Conservation (phyloP, 2,113 vertebrate genomes). For the Cairina moschata region DNA sequence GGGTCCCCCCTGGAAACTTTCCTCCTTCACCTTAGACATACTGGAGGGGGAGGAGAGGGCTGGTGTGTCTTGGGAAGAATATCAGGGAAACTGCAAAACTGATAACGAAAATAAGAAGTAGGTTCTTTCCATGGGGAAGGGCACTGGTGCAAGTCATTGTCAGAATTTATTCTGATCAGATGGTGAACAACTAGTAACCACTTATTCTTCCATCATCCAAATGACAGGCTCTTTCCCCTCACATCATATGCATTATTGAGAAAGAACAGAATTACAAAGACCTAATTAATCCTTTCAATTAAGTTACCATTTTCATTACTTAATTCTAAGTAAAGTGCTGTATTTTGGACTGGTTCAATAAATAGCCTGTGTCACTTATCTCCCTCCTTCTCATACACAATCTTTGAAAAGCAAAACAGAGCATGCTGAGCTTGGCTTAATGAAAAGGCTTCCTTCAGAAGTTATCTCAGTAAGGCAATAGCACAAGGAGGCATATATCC, state of each 20-base stretch:
- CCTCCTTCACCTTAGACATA: not conserved
- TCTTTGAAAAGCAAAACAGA: slow-evolving; percentile 46
- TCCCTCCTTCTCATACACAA: not conserved
- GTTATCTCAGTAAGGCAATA: not conserved
- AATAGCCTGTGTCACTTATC: slow-evolving; percentile 19
- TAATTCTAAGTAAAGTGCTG: slow-evolving; percentile 3
- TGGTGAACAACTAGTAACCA: not conserved
- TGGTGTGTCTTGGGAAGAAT: not conserved
- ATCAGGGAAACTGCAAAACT: not conserved
- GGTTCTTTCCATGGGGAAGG: not conserved
- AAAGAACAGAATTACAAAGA: not conserved
- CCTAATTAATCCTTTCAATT: slow-evolving; percentile 45
- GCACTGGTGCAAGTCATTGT: not conserved
- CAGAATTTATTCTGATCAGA: not conserved
- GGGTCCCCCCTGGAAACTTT: not conserved
- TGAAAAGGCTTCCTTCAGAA: slow-evolving; percentile 28
- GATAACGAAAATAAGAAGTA: not conserved
- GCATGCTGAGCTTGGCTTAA: slow-evolving; percentile 48
- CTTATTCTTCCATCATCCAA: not conserved
- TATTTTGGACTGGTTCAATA: slow-evolving; percentile 31
- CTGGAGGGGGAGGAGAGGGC: not conserved
- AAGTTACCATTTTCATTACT: slow-evolving; percentile 17
- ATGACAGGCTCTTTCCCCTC: not conserved
- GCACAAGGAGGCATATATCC: not conserved
- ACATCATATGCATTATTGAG: not conserved